These are phyloP conservation scores for Hylyphantes graminicola DNA, from an alignment of 1,140 invertebrate genomes.

Conservation along the genomic window DNA sequence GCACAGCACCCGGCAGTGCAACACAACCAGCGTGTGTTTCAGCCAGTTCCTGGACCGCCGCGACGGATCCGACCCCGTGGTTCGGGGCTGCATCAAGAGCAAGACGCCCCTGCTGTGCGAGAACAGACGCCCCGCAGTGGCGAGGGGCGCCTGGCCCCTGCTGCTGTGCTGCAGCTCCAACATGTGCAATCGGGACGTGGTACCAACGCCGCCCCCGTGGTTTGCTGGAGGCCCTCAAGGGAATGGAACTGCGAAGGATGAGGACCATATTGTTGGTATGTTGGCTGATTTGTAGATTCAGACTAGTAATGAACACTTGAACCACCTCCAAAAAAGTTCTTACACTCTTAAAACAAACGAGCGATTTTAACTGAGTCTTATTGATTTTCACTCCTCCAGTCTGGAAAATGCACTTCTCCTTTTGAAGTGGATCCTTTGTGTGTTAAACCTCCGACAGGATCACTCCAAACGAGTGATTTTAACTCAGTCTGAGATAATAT, in stretches of 20 bases:
- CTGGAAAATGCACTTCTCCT: too few species aligned
- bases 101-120: slow-evolving; percentile 62
- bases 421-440: too few species aligned
- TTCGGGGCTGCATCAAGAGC: slow-evolving; percentile 63
- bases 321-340: too few species aligned
- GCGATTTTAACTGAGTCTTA: too few species aligned
- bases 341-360: too few species aligned
- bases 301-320: too few species aligned
- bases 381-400: too few species aligned
- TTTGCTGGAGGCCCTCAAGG: background rate
- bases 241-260: slow-evolving; percentile 12
- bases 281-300: too few species aligned
- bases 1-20: slow-evolving; percentile 59
- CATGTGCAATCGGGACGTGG: slow-evolving; percentile 65
- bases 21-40: slow-evolving; percentile 64
- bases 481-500: too few species aligned
- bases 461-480: too few species aligned
- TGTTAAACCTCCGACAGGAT: too few species aligned
- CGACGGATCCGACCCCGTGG: slow-evolving; percentile 63
- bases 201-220: slow-evolving; percentile 54
- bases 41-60: slow-evolving; percentile 63
- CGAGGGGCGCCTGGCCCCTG: slow-evolving; percentile 63
- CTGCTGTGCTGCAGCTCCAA: slow-evolving; percentile 66
- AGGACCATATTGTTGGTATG: background rate
- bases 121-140: slow-evolving; percentile 59